Base-by-base conservation (phyloP, 2,113 vertebrate genomes). In the Crypturellus undulatus region DNA sequence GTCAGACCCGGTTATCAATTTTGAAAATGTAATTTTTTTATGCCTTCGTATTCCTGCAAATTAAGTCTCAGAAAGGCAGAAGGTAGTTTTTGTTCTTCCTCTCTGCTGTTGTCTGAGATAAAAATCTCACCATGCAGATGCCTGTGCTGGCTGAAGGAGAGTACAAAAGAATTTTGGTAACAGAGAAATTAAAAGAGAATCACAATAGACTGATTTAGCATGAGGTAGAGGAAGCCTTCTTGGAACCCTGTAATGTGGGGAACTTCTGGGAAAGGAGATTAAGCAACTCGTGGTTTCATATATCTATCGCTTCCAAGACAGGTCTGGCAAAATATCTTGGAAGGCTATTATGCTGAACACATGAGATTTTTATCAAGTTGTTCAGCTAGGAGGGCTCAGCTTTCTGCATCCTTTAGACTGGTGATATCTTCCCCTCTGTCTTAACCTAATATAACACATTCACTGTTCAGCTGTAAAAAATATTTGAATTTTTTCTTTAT, bases 231-330 rank as follows among this genome's bases (percentile, higher is more conserved):
- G 18, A 81, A 82, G 14, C 38, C 30, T 45, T 79, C 70, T 75
- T 86, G 79, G 56, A 90, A 51, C 6, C 15, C 16, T 28, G 24
- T n/a, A 62, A 47, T 32, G 26, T 47, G 32, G n/a, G 30, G 14
- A 34, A 36, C 28, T 92, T 95, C 72, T 84, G 64, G 64, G 38
- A 91, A 95, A 86, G 30, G 26, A 63, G 38, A 71, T 58, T 67
- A 86, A 91, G 21, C 25, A 87, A 30, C 7, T 51, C 59, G 58
- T 79, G 56, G 9, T 20, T 89, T 92, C 17, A 1, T 40, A 69
- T 6, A 77, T 17, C 12, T 67, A 38, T 22, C 32, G 38, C 11
- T 85, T 80, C 65, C 64, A 59, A 80, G 21, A 45, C 1, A 54
- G 28, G 24, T 71, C 34, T 78, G 81, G 43, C 30, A 92, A 65